Evolutionary conservation across 1,140 invertebrate species (phyloP).

Genomic region (Zaprionus gabonicus): DNA sequence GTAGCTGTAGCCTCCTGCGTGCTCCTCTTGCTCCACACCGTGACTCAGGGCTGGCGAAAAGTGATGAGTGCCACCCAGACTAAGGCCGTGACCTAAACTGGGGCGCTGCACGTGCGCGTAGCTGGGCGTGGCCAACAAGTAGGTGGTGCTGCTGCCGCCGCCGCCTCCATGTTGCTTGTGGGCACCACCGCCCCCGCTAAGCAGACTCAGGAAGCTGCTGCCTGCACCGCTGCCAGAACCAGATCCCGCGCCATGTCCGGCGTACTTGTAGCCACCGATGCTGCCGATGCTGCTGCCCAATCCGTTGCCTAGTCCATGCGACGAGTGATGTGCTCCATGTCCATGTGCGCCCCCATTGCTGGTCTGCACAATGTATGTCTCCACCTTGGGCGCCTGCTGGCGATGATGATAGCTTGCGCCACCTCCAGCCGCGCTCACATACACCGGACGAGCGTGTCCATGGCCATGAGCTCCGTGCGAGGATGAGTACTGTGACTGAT

Average conservation of each 20-base stretch:
- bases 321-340: neutral
- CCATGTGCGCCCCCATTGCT: conserved; percentile 22
- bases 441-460: conserved; percentile 34
- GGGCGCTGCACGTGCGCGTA: conserved; percentile 16
- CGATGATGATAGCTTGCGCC: conserved; percentile 31
- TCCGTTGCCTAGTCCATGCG: conserved; percentile 23
- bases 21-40: conserved; percentile 38
- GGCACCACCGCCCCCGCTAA: conserved; percentile 5
- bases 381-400: conserved; percentile 58
- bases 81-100: conserved; percentile 7
- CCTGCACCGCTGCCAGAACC: neutral
- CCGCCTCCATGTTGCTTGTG: conserved; percentile 50
- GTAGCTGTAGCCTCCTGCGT: conserved; percentile 49
- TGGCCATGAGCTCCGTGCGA: conserved; percentile 27
- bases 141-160: conserved; percentile 40
- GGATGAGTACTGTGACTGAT: conserved; percentile 14
- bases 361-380: conserved; percentile 71
- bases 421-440: conserved; percentile 21
- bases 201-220: conserved; percentile 17
- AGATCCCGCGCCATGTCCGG: conserved; percentile 3
- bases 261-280: conserved; percentile 32
- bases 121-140: conserved; percentile 51
- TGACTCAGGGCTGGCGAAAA: conserved; percentile 37
- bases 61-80: conserved; percentile 4
- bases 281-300: conserved; percentile 11